phyloP scores from a whole-genome alignment of 2,113 vertebrate species.

The Esox niger region DNA sequence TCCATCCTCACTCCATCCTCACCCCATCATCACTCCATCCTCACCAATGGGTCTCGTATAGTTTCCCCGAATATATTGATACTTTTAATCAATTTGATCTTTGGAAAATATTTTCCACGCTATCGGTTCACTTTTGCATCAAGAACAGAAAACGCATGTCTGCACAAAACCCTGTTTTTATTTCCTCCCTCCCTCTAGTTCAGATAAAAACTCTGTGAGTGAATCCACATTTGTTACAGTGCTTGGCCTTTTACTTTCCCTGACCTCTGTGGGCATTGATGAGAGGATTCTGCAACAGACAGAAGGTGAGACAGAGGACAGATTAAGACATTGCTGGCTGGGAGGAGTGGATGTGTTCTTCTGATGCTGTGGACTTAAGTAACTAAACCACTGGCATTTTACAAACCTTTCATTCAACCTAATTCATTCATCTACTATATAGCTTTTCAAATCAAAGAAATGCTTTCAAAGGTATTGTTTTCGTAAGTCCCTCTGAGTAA shows the following conservation, averaged over 20 bases:
- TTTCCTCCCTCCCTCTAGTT: background rate
- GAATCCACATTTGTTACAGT: slow-evolving; percentile 25
- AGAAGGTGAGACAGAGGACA: slow-evolving; percentile 29
- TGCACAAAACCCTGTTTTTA: background rate
- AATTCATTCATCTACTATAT: no score
- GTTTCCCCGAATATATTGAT: no score
- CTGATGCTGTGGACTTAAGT: slow-evolving; percentile 5
- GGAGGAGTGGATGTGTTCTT: background rate
- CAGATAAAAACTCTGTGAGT: background rate
- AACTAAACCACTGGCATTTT: background rate
- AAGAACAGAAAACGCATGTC: no score
- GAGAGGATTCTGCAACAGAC: slow-evolving; percentile 11
- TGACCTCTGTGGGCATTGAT: slow-evolving; percentile 24
- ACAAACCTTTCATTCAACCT: background rate
- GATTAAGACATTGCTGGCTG: background rate
- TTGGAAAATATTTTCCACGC: no score
- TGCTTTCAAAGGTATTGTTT: no score
- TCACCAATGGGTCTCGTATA: no score
- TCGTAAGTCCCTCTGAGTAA: no score
- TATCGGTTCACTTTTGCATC: no score
- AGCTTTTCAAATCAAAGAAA: no score
- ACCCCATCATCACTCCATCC: slow-evolving; percentile 4
- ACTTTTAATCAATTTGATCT: no score
- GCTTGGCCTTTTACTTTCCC: slow-evolving; percentile 17
- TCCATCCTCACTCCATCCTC: no score